Conservation (phyloP, 2,888 invertebrate genomes). For the Pelosia muscerda region DNA sequence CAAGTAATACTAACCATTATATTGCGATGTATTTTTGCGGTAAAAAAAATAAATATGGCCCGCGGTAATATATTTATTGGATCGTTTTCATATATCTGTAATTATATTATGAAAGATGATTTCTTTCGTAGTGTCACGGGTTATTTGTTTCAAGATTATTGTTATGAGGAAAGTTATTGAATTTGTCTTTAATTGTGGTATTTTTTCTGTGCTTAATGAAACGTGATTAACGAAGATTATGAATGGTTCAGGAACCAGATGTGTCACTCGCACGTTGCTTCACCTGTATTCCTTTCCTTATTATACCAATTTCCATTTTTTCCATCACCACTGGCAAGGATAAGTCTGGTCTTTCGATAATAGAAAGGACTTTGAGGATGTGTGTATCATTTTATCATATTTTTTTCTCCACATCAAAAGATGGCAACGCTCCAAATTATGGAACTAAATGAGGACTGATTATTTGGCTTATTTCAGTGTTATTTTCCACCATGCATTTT, state of each 20-base stretch:
- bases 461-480: too few species aligned
- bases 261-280: background rate
- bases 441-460: too few species aligned
- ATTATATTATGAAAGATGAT: conserved; percentile 14
- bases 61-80: conserved; percentile 6
- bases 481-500: too few species aligned
- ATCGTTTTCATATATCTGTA: conserved; percentile 18
- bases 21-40: conserved; percentile 9
- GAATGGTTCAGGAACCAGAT: background rate
- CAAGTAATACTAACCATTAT: conserved; percentile 15
- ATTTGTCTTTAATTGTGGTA: background rate
- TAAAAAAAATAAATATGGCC: background rate
- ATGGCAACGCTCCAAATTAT: too few species aligned
- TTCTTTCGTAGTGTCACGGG: conserved; percentile 8
- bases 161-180: background rate
- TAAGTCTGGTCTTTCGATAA: too few species aligned
- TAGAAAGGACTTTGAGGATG: too few species aligned
- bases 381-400: too few species aligned
- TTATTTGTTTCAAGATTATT: conserved; percentile 17
- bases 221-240: background rate
- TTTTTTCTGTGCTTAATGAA: background rate
- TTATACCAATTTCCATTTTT: background rate
- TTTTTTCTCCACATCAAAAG: too few species aligned
- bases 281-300: background rate
- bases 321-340: background rate